phyloP scores from a whole-genome alignment of 2,113 vertebrate species.

The Muntiacus muntjak region DNA sequence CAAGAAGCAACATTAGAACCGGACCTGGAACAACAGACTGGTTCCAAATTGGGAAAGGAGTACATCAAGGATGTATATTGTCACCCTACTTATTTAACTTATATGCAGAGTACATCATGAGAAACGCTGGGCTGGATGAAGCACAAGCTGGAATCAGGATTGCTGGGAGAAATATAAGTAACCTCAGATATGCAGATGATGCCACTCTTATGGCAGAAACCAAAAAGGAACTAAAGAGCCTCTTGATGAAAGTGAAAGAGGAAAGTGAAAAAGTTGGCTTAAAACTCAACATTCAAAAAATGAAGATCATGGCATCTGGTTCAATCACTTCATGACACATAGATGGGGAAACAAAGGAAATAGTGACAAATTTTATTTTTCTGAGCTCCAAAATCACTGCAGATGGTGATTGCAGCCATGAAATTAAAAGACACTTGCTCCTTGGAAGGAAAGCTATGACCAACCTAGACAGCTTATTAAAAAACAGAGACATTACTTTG shows the following conservation, averaged over 20 bases:
- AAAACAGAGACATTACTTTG: background rate
- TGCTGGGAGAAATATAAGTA: background rate
- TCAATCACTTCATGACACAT: background rate
- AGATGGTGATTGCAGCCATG: background rate
- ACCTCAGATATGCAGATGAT: background rate
- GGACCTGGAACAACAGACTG: background rate
- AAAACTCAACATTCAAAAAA: background rate
- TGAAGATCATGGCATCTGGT: background rate
- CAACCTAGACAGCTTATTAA: background rate
- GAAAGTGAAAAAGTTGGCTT: background rate
- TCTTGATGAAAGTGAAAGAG: background rate
- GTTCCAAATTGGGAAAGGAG: background rate
- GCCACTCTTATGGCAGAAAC: background rate
- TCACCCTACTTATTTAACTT: background rate
- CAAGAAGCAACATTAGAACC: background rate
- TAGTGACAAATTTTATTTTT: background rate
- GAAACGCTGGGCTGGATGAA: background rate
- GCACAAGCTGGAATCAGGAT: background rate
- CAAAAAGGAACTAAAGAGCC: background rate
- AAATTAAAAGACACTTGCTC: background rate
- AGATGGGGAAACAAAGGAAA: background rate
- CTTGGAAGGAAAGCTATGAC: background rate
- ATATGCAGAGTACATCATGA: background rate
- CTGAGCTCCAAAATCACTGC: background rate
- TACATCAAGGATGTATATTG: background rate